Evolutionary conservation across 2,888 invertebrate genomes (phyloP), one percentile per base, ranked within the genome.

Genomic region (Apotomis betuletana): DNA sequence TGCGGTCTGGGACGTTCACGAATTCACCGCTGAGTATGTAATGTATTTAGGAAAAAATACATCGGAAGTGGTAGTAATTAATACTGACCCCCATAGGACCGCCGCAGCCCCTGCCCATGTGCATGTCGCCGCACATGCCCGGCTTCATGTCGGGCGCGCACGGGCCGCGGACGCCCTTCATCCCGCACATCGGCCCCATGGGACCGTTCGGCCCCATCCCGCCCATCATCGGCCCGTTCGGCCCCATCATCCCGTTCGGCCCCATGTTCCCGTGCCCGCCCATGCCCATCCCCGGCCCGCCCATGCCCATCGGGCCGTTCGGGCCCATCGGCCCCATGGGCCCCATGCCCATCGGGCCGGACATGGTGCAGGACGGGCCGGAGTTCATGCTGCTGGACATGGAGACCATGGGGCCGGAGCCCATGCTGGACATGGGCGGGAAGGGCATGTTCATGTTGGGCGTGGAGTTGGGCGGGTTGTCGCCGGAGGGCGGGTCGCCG

Each of bases 101-200:
- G 1, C 93, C 93, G 70, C 94, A 94, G 3, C 90, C 93, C 77
- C 94, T 86, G 13, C 92, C 92, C 93, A 94, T 93, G 79, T 94
- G 94, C 87, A 94, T 93, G 79, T 94, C 94, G 74, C 90, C 86
- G 76, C 94, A 94, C 92, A 94, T 93, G 6, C 91, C 90, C 0
- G 87, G 80, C 75, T 94, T 93, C 92, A 94, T 93, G 75, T 94
- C 94, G 0, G 93, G 93, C n/a, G 92, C 93, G 75, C 93, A 92
- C 0, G 92, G 81, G 10, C 91, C 90, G 74, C 94, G 85, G 61
- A 94, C 92, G 0, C 92, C 91, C 65, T 93, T 92, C 89, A 93
- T 94, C 1, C 93, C 93, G 75, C 94, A 94, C 93, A 94, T 92
- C 0, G 93, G 92, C 13, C 93, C 93, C 93, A 92, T 93, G 1